phyloP scores from a whole-genome alignment of 2,888 invertebrate genomes.

The Hipparchia sbordonii region DNA sequence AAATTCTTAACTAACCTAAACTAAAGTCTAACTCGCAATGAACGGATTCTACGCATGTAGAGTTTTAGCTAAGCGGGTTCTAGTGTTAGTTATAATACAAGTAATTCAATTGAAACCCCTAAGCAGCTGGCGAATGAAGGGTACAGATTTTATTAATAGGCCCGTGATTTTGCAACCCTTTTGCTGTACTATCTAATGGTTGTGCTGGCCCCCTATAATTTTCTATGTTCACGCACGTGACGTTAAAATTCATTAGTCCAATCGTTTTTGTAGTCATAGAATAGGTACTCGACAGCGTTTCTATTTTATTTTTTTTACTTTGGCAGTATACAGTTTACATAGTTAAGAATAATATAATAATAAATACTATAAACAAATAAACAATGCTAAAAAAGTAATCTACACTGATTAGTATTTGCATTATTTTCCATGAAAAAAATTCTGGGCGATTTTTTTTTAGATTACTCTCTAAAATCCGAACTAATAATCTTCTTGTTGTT shows the following conservation, averaged over 20 bases:
- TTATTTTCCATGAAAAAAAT: too few species aligned
- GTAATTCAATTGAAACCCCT: slow-evolving; percentile 53
- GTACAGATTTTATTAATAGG: slow-evolving; percentile 63
- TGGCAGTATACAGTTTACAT: too few species aligned
- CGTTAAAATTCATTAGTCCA: neutral
- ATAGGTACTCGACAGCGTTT: neutral
- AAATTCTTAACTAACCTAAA: too few species aligned
- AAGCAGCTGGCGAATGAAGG: slow-evolving; percentile 69
- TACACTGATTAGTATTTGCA: too few species aligned
- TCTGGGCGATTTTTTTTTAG: too few species aligned
- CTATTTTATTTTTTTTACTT: too few species aligned
- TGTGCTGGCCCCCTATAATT: slow-evolving; percentile 30
- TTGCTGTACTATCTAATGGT: slow-evolving; percentile 61
- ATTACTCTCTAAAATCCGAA: too few species aligned
- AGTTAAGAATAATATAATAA: too few species aligned
- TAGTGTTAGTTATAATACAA: slow-evolving; percentile 65
- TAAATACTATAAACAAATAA: too few species aligned
- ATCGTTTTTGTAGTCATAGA: neutral
- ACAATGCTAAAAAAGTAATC: too few species aligned
- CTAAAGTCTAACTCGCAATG: neutral
- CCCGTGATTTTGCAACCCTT: slow-evolving; percentile 77
- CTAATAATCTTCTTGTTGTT: too few species aligned
- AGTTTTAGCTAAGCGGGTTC: slow-evolving; percentile 48
- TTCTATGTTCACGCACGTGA: slow-evolving; percentile 21
- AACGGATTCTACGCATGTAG: slow-evolving; percentile 24